Base-by-base conservation (phyloP, 2,113 vertebrate genomes). In the Pagrus major region DNA sequence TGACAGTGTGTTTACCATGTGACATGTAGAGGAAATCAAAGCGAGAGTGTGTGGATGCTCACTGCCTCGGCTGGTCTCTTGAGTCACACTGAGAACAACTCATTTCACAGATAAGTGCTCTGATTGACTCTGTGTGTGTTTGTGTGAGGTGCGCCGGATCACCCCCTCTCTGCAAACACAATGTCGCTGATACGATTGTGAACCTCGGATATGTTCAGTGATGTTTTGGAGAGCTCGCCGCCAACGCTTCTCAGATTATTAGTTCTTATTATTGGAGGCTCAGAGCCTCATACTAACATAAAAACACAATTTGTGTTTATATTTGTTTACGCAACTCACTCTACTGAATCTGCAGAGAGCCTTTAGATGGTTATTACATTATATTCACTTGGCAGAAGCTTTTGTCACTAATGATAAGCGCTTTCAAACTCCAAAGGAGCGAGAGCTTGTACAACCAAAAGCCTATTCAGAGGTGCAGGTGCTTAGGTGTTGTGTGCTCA, bases 81-180 rank as follows among this genome's bases (percentile, higher is more conserved):
- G 71, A 78, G 41, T 71, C 55, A 56, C 69, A 56, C n/a, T 14
- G 35, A 49, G 33, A 76, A 77, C 54, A 73, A 51, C 72, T 77
- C 35, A 83, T 89, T 87, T 89, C 72, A 85, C 75, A 87, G 75
- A 42, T 52, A 61, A 79, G 20, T 39, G 60, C 42, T 66, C 79
- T 52, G 59, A 80, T 44, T 67, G 52, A 77, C 71, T 67, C 14
- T 42, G 61, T 68, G 64, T 41, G 4, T 52, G 56, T 55, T 63
- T 33, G 41, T 47, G 64, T 55, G 51, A 49, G 21, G 1, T 21
- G 47, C 25, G n/a, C 52, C 55, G 46, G 16, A 71, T 70, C 63
- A 42, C 7, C 61, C 29, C 68, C 47, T 51, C 56, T 54, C 35
- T 51, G 29, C 44, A 39, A 59, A 58, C 35, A 51, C n/a, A 59